Evolutionary conservation across 2,888 invertebrate species (phyloP).

Genomic region (Cerastoderma edule): DNA sequence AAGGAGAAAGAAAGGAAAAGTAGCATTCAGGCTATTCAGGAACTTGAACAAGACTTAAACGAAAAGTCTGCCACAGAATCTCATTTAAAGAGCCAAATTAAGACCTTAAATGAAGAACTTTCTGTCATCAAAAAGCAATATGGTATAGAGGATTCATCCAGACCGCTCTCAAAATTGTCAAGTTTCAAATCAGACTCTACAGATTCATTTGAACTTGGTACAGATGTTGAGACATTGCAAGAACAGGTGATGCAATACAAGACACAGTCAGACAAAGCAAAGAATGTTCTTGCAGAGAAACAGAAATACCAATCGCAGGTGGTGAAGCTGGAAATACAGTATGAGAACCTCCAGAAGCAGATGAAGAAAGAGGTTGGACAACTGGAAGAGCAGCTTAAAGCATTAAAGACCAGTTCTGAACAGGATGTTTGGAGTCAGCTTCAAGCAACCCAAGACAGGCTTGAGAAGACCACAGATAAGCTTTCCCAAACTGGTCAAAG

Average conservation of each 20-base stretch:
- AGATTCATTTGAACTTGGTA: slow-evolving; percentile 57
- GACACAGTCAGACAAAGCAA: slow-evolving; percentile 55
- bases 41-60: slow-evolving; percentile 51
- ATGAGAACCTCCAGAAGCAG: slow-evolving; percentile 53
- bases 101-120: slow-evolving; percentile 62
- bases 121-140: slow-evolving; percentile 46
- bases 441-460: slow-evolving; percentile 60
- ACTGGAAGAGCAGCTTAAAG: slow-evolving; percentile 53
- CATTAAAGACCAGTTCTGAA: slow-evolving; percentile 41
- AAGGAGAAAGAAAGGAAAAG: slow-evolving; percentile 52
- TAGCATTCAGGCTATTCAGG: slow-evolving; percentile 51
- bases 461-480: slow-evolving; percentile 68
- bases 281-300: slow-evolving; percentile 55
- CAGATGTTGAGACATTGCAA: slow-evolving; percentile 55
- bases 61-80: slow-evolving; percentile 43
- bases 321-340: slow-evolving; percentile 51
- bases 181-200: slow-evolving; percentile 31
- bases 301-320: slow-evolving; percentile 59
- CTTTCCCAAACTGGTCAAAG: slow-evolving; percentile 60
- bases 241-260: slow-evolving; percentile 55
- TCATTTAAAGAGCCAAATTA: slow-evolving; percentile 48
- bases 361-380: slow-evolving; percentile 48
- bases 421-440: slow-evolving; percentile 58
- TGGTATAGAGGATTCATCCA: slow-evolving; percentile 46
- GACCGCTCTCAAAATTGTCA: slow-evolving; percentile 16